A percentile compares a stretch with the other conserved stretches of the same genome.
These are phyloP conservation scores for Heterodera schachtii DNA, from an alignment of 1,140 invertebrate species.

Conservation along the genomic window DNA sequence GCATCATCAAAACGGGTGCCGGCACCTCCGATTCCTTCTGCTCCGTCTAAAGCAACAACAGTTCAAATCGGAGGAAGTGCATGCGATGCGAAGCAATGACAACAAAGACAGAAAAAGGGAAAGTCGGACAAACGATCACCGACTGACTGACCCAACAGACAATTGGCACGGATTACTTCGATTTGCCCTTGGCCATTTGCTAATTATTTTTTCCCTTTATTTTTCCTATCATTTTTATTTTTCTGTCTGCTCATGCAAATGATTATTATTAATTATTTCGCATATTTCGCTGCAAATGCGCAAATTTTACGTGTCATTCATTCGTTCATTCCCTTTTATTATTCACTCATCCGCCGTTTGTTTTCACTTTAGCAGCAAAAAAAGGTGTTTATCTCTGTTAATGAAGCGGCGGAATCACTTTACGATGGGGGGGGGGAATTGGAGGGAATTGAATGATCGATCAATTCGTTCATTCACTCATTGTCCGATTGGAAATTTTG, in stretches of 20 bases:
- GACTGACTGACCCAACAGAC: neutral
- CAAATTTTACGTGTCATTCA: too few species aligned
- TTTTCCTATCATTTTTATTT: neutral
- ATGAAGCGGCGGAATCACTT: neutral
- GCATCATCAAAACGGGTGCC: neutral
- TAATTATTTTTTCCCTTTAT: neutral
- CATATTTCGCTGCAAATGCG: neutral
- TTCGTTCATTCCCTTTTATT: neutral
- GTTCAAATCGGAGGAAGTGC: constrained; percentile 15
- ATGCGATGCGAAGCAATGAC: neutral
- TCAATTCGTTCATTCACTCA: constrained; percentile 23
- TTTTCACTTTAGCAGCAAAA: too few species aligned
- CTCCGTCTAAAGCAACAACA: neutral
- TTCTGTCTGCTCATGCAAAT: too few species aligned
- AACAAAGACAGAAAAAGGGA: neutral
- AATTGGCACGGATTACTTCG: neutral
- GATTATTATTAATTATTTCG: neutral
- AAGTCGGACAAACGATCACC: neutral
- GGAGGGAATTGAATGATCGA: constrained; percentile 9
- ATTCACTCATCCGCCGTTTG: too few species aligned
- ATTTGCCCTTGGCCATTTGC: too few species aligned
- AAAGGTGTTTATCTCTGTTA: neutral
- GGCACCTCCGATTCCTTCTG: neutral
- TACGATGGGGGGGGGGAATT: neutral
- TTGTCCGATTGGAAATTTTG: constrained; percentile 6